Conservation (phyloP, 2,113 vertebrate genomes). For the Phoenicopterus ruber region DNA sequence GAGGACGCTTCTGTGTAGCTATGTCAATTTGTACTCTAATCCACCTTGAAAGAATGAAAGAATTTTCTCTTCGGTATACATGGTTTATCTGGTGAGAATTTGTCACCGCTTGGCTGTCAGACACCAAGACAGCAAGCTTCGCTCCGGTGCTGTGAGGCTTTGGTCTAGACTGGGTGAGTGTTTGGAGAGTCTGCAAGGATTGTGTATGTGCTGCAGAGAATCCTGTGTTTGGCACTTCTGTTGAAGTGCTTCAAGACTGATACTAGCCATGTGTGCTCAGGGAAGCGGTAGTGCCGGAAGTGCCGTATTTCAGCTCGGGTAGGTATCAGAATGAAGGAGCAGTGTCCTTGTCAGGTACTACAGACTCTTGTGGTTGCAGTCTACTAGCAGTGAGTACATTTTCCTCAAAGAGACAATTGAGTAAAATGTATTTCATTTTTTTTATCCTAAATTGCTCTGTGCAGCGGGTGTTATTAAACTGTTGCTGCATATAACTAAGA, state of each 20-base stretch:
- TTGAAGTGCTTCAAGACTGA: background rate
- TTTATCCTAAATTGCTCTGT: background rate
- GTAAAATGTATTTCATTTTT: background rate
- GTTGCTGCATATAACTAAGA: background rate
- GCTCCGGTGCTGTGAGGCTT: background rate
- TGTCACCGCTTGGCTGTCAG: background rate
- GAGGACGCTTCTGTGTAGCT: background rate
- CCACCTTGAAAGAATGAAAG: background rate
- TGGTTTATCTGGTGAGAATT: background rate
- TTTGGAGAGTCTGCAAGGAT: background rate
- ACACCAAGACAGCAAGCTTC: background rate
- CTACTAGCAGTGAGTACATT: background rate
- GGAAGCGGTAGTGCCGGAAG: background rate
- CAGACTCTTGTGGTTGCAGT: background rate
- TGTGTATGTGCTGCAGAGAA: background rate
- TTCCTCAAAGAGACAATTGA: background rate
- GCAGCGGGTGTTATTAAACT: background rate
- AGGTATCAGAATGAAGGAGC: background rate
- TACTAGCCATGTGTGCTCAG: background rate
- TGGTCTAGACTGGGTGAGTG: background rate
- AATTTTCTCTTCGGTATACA: no score
- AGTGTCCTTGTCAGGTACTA: background rate
- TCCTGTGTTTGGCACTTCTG: background rate
- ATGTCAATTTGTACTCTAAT: background rate
- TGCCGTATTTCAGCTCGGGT: background rate